Percentiles rank a stretch among this genome's conserved stretches.
phyloP scores from a whole-genome alignment of 1,140 invertebrate genomes.

The Bombyx mandarina region DNA sequence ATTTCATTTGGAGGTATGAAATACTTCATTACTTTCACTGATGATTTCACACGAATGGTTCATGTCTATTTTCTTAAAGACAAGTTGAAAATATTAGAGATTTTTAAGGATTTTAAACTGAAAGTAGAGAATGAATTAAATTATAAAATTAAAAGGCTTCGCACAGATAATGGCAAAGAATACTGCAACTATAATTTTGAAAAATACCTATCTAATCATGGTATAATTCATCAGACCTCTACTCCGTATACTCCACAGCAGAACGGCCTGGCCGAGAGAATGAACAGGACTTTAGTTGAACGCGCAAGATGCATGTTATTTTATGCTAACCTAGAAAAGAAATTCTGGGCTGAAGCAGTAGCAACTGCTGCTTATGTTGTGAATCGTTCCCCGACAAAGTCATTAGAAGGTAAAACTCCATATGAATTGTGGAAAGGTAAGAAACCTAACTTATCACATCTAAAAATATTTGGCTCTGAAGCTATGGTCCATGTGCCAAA shows the following conservation, averaged over 20 bases:
- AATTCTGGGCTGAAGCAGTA: neutral
- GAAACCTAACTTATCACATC: slow-evolving; percentile 52
- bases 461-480: no score
- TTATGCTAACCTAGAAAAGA: neutral
- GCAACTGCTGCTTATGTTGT: slow-evolving; percentile 13
- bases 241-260: slow-evolving; percentile 15
- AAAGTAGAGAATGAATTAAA: slow-evolving; percentile 12
- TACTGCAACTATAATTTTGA: slow-evolving; percentile 13
- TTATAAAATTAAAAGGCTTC: slow-evolving; percentile 12
- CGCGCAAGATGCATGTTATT: slow-evolving; percentile 10
- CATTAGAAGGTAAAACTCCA: slow-evolving; percentile 27
- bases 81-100: no score
- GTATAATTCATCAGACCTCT: slow-evolving; percentile 12
- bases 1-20: no score
- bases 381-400: slow-evolving; percentile 18
- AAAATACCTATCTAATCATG: slow-evolving; percentile 11
- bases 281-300: slow-evolving; percentile 14
- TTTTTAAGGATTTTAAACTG: no score
- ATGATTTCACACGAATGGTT: no score
- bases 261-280: slow-evolving; percentile 2
- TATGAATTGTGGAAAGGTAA: slow-evolving; percentile 45
- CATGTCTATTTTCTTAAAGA: no score
- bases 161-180: slow-evolving; percentile 11
- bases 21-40: no score
- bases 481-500: slow-evolving; percentile 49